Base-by-base conservation (phyloP, 2,797 vertebrate species). In the Oryzias sinensis region DNA sequence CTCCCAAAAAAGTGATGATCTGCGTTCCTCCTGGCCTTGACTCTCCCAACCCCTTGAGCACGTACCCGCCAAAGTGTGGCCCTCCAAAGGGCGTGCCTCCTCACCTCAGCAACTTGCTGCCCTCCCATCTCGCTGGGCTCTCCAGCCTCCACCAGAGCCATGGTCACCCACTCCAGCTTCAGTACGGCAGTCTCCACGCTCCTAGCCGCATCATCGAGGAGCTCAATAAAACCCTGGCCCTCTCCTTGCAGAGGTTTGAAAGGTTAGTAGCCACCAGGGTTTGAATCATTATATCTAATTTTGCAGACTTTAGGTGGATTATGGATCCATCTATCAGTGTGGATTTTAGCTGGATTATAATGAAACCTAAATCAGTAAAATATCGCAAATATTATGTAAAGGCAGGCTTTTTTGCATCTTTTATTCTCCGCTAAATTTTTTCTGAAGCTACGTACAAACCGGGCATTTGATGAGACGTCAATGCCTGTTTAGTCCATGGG, bases 1-100 rank as follows among this genome's bases (percentile, higher is more conserved):
- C 96, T 88, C 97, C 97, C 87, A 98, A 98, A 92, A 98, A 99
- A 93, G 95, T 98, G 85, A 95, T 98, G 96, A 97, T 99, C 74
- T 98, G 95, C 68, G 93, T 97, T 92, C 96, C 96, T 71, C 92
- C 92, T 42, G 96, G 94, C 41, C 87, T 93, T 78, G 96, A 97
- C 81, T 93, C 93, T 25, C 86, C 88, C 20, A 87, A 77, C 61
- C 66, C 87, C 9, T 92, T 95, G 41, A 80, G 90, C 6, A 68
- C 86, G 54, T 94, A 95, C 56, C 84, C 93, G 47, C 94, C 95
- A 83, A 97, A 95, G 90, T 94, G 94, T 40, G 79, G 84, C 68
- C 80, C 92, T 57, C 89, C 88, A 59, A 94, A 95, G 80, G 80
- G 91, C 49, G 65, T 92, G 86, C 72, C 92, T 45, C 87, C 90